Evolutionary conservation across 2,888 invertebrate genomes (phyloP).

Genomic region (Patella depressa): DNA sequence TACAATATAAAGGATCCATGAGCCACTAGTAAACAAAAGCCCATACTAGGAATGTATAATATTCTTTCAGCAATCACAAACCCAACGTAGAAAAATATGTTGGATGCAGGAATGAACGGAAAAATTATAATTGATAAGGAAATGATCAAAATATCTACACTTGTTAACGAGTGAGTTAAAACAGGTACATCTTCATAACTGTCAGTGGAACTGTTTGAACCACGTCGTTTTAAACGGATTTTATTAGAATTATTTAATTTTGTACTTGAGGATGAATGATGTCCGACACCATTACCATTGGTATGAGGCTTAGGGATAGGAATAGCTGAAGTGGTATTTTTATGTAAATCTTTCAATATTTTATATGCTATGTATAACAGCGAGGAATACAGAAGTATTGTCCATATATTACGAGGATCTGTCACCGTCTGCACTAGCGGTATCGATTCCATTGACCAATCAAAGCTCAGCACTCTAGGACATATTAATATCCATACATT

Average conservation of each 20-base stretch:
- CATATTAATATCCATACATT: conserved; percentile 90
- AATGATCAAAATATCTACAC: conserved; percentile 54
- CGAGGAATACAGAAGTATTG: conserved; percentile 81
- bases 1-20: conserved; percentile 59
- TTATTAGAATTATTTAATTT: conserved; percentile 14
- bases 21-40: conserved; percentile 90
- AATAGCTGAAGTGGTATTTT: background rate
- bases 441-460: conserved; percentile 99
- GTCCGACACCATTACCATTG: conserved; percentile 55
- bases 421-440: conserved; percentile 84
- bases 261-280: conserved; percentile 25
- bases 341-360: conserved; percentile 47
- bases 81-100: conserved; percentile 97
- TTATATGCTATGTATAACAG: conserved; percentile 53
- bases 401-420: conserved; percentile 85
- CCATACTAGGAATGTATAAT: conserved; percentile 95
- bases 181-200: conserved; percentile 38
- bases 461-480: conserved; percentile 92
- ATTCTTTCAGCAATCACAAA: conserved; percentile 98
- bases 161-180: background rate
- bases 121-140: conserved; percentile 83
- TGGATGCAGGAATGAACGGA: conserved; percentile 95
- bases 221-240: conserved; percentile 19
- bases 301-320: conserved; percentile 33
- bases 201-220: conserved; percentile 47